These are phyloP conservation scores for Atta cephalotes DNA, from an alignment of 1,140 invertebrate species.

Conservation along the genomic window DNA sequence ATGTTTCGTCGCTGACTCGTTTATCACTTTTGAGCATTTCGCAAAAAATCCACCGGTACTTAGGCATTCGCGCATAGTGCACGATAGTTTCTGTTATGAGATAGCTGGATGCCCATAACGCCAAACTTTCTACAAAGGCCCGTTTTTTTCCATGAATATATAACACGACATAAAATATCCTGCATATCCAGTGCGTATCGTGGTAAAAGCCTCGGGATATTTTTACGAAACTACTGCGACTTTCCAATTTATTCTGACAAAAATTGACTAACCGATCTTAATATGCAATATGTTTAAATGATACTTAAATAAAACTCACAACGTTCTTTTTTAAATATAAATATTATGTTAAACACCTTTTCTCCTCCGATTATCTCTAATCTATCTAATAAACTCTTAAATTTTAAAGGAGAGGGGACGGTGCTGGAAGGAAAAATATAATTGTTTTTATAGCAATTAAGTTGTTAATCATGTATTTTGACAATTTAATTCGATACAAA, in stretches of 20 bases:
- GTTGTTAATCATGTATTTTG: too few species aligned
- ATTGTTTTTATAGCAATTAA: too few species aligned
- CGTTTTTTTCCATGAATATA: slow-evolving; percentile 65
- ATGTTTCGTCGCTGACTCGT: slow-evolving; percentile 5
- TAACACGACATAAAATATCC: slow-evolving; percentile 62
- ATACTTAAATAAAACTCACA: background rate
- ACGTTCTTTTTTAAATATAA: background rate
- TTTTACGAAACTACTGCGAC: slow-evolving; percentile 43
- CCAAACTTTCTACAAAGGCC: slow-evolving; percentile 53
- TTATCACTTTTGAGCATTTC: slow-evolving; percentile 30
- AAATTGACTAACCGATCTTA: slow-evolving; percentile 1
- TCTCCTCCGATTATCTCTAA: background rate
- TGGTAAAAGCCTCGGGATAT: slow-evolving; percentile 43
- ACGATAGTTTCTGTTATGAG: slow-evolving; percentile 56
- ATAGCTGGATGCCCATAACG: slow-evolving; percentile 57
- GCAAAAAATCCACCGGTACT: slow-evolving; percentile 39
- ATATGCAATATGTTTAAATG: background rate
- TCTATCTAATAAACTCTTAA: background rate
- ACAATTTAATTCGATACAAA: too few species aligned
- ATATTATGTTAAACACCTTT: background rate
- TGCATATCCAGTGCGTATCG: slow-evolving; percentile 27
- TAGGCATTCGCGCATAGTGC: slow-evolving; percentile 33
- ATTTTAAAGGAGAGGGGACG: background rate
- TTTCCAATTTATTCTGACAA: slow-evolving; percentile 14
- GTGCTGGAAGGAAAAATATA: too few species aligned